These are phyloP conservation scores for Drosophila leontia DNA, from an alignment of 1,140 invertebrate genomes.

Conservation along the genomic window DNA sequence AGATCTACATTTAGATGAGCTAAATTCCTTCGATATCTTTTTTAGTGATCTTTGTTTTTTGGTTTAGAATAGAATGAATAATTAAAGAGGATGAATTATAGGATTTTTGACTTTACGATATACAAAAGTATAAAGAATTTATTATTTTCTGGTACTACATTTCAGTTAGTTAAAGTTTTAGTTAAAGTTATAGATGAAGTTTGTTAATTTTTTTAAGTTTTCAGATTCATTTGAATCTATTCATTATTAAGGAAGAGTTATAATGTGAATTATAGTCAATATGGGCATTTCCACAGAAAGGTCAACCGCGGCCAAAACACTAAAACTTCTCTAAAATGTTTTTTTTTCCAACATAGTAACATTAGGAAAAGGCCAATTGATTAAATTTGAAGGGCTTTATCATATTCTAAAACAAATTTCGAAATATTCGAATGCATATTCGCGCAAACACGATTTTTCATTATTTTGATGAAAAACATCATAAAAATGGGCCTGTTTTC, in stretches of 20 bases:
- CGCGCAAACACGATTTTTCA: too few species aligned
- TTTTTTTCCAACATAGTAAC: too few species aligned
- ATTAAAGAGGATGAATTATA: not conserved
- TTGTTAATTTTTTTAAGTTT: not conserved
- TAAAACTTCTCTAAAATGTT: too few species aligned
- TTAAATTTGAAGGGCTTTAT: too few species aligned
- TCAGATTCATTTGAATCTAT: not conserved
- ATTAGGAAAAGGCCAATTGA: too few species aligned
- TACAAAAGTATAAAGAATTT: not conserved
- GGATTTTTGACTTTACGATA: not conserved
- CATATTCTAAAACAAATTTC: too few species aligned
- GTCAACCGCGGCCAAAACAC: too few species aligned
- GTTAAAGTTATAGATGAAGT: too few species aligned
- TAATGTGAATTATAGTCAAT: not conserved
- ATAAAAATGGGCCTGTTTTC: too few species aligned
- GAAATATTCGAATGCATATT: too few species aligned
- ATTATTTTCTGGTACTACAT: not conserved
- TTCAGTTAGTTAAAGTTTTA: not conserved
- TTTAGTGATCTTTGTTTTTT: not conserved
- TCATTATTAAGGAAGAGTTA: not conserved
- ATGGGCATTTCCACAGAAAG: too few species aligned
- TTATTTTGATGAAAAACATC: too few species aligned
- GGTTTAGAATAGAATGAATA: not conserved
- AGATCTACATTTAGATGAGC: constrained; percentile 9
- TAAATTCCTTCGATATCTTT: not conserved